Conservation (phyloP, 2,113 vertebrate genomes). For the Lanius ludovicianus region DNA sequence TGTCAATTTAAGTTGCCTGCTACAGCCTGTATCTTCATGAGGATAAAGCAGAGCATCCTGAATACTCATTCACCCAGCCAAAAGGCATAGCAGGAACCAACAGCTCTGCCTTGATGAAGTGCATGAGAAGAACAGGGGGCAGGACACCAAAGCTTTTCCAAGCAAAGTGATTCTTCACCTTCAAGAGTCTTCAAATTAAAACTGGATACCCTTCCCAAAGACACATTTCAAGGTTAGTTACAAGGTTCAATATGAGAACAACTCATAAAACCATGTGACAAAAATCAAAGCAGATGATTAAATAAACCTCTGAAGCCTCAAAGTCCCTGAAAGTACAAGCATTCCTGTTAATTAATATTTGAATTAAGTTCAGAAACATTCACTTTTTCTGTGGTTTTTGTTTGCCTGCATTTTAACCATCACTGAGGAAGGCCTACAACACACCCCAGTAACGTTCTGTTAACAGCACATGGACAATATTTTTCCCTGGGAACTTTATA, state of each 20-base stretch:
- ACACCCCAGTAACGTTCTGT: not conserved
- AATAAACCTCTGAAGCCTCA: not conserved
- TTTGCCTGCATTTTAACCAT: not conserved
- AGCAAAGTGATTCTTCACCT: not conserved
- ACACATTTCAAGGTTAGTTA: not conserved
- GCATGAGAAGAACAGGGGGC: not conserved
- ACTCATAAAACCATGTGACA: not conserved
- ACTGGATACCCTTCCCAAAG: not conserved
- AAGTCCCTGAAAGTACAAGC: not conserved
- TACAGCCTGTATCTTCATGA: not conserved
- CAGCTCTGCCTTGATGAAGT: not conserved
- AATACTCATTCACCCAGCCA: not conserved
- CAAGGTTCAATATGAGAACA: not conserved
- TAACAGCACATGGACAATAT: fast-evolving
- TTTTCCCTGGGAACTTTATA: not conserved
- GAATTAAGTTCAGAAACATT: not conserved
- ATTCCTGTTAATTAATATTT: not conserved
- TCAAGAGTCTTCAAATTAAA: not conserved
- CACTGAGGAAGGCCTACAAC: not conserved
- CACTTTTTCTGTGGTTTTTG: not conserved
- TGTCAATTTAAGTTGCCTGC: not conserved
- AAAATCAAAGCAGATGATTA: not conserved
- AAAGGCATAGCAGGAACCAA: not conserved
- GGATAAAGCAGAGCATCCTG: not conserved
- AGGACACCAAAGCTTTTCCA: not conserved